A percentile compares a stretch with the other conserved stretches of the same genome.
phyloP scores from a whole-genome alignment of 1,140 invertebrate genomes.

The Goniozus legneri region DNA sequence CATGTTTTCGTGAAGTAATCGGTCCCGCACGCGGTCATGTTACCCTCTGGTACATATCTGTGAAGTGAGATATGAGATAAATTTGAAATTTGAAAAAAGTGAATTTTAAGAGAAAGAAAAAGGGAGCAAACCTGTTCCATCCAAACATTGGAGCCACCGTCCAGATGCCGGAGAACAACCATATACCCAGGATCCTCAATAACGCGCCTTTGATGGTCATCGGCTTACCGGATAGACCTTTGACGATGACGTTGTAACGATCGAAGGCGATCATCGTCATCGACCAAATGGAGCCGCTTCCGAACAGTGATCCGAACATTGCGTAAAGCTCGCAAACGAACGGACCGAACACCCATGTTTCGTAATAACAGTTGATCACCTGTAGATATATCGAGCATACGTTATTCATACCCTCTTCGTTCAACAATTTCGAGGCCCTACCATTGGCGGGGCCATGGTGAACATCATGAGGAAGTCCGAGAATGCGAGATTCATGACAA shows the following conservation, averaged over 20 bases:
- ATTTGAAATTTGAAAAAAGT: too few species aligned
- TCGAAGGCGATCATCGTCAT: conserved; percentile 81
- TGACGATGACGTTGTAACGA: conserved; percentile 82
- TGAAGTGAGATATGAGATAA: too few species aligned
- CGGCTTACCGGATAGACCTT: conserved; percentile 69
- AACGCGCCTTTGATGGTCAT: conserved; percentile 68
- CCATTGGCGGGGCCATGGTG: conserved; percentile 77
- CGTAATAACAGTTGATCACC: conserved; percentile 78
- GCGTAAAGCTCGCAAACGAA: conserved; percentile 80
- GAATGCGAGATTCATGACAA: conserved; percentile 82
- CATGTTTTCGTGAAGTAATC: conserved; percentile 73
- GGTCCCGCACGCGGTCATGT: conserved; percentile 81
- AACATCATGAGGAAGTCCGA: conserved; percentile 88
- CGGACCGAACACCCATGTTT: conserved; percentile 82
- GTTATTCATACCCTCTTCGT: not conserved
- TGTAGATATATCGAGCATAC: conserved; percentile 7
- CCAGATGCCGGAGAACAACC: conserved; percentile 67
- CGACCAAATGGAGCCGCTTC: conserved; percentile 78
- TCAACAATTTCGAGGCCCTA: too few species aligned
- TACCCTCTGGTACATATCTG: conserved; percentile 86
- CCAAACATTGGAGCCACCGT: conserved; percentile 72
- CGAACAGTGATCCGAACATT: conserved; percentile 74
- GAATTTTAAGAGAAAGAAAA: too few species aligned
- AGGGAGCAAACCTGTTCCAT: conserved; percentile 72
- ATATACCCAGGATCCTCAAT: conserved; percentile 66